These are phyloP conservation scores for Physeter macrocephalus DNA, from an alignment of 2,113 vertebrate genomes.

Conservation along the genomic window DNA sequence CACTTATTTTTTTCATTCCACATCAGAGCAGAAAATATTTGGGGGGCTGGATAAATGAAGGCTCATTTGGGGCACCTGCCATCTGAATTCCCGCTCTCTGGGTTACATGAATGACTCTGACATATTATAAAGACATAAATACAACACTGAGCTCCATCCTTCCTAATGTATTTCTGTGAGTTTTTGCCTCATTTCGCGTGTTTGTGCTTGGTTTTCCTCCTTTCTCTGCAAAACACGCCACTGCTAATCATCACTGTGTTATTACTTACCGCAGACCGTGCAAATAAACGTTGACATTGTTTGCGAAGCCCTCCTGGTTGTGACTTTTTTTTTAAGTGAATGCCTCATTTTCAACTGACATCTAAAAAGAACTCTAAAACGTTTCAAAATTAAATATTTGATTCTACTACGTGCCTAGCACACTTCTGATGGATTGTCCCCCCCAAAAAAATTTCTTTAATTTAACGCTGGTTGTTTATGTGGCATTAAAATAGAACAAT, in stretches of 20 bases:
- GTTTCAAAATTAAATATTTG: background rate
- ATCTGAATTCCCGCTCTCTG: background rate
- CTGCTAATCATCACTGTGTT: background rate
- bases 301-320: fast-evolving
- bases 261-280: background rate
- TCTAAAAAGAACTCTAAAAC: background rate
- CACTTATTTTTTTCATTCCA: background rate
- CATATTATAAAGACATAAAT: background rate
- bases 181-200: background rate
- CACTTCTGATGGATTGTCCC: background rate
- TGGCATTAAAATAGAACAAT: background rate
- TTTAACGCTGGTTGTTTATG: background rate
- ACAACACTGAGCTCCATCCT: background rate
- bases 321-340: background rate
- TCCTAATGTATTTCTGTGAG: background rate
- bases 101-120: background rate
- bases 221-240: background rate
- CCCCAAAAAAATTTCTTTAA: background rate
- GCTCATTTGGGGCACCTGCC: background rate
- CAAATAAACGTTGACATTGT: background rate
- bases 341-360: background rate
- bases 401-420: background rate
- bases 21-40: background rate
- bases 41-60: background rate
- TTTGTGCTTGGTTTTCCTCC: background rate